phyloP scores from a whole-genome alignment of 2,888 invertebrate genomes.

The Bembecia ichneumoniformis region DNA sequence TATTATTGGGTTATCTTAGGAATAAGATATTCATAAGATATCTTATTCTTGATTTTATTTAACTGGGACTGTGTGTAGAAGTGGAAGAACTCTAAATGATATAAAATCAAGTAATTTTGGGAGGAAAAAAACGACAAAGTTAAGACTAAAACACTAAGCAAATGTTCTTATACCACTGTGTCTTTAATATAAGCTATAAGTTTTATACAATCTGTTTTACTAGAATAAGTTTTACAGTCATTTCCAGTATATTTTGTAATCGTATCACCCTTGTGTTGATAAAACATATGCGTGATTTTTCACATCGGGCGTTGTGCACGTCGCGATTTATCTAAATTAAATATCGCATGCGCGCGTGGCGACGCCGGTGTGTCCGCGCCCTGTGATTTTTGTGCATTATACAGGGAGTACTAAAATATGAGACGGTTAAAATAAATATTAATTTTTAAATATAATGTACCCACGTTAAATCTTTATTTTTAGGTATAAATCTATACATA shows the following conservation, averaged over 20 bases:
- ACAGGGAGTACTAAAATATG: constrained; percentile 24
- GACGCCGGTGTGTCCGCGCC: constrained; percentile 43
- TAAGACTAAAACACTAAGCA: too few species aligned
- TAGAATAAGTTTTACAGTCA: constrained; percentile 1
- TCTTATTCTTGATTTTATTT: too few species aligned
- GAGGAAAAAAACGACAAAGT: too few species aligned
- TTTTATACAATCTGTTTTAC: neutral
- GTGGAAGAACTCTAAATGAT: too few species aligned
- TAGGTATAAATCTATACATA: too few species aligned
- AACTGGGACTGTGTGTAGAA: too few species aligned
- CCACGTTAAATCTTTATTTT: too few species aligned
- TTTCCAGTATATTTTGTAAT: constrained; percentile 9
- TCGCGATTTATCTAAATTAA: constrained; percentile 73
- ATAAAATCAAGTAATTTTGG: too few species aligned
- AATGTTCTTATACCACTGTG: too few species aligned
- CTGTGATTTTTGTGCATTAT: constrained; percentile 32
- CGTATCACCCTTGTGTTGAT: constrained; percentile 30
- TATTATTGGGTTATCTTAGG: too few species aligned
- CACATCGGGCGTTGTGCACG: constrained; percentile 51
- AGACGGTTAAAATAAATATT: neutral
- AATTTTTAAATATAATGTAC: neutral
- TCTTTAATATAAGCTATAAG: too few species aligned
- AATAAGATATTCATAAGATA: too few species aligned
- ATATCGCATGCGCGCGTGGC: constrained; percentile 61
- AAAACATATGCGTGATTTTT: constrained; percentile 68